Evolutionary conservation across 1,140 invertebrate genomes (phyloP), one percentile per base, ranked within the genome.

Genomic region (Laodelphax striatellus): DNA sequence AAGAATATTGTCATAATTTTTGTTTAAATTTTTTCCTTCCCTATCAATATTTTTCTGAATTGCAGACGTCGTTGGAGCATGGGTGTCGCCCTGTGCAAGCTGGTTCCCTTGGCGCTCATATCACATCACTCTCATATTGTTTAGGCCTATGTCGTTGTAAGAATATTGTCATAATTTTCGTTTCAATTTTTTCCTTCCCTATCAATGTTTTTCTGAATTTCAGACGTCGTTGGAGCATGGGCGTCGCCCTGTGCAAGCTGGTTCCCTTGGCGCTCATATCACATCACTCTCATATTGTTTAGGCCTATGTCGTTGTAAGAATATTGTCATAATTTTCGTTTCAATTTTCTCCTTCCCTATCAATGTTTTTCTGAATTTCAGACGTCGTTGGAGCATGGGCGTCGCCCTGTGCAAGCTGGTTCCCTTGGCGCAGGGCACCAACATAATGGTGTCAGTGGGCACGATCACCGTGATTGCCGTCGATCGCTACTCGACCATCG

Each of bases 401-500:
- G 44, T 65, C 13, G 60, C 77, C 54, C 73, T 82, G 67, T 82
- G 80, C 66, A 81, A 82, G 69, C 69, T 81, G 38, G 75, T 79
- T 17, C 77, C 79, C 3, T 75, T 64, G 2, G 14, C 80, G 9
- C 78, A 81, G 64, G 80, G 78, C 4, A 76, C 77, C 34, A 82
- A 81, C 65, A 77, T 83, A n/a, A 79, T 82, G 66, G 79, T 82
- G 8, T 80, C 79, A 0, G 78, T 80, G 5, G 77, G 78, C 17
- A 82, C 80, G 53, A 81, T 83, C 28, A 80, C 79, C 0, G 80
- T 77, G 16, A 83, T 82, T 19, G 80, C 81, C 2, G 67, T 82
- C 0, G 80, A 82, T 65, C 72, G 81, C 11, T 81, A 76, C 62
- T 65, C 62, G 19, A 67, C 66, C n/a, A 65, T 65, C 21, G 62